A percentile compares a stretch with the other conserved stretches of the same genome.
Conservation (phyloP, 2,797 vertebrate genomes). For the Phataginus tetradactyla region DNA sequence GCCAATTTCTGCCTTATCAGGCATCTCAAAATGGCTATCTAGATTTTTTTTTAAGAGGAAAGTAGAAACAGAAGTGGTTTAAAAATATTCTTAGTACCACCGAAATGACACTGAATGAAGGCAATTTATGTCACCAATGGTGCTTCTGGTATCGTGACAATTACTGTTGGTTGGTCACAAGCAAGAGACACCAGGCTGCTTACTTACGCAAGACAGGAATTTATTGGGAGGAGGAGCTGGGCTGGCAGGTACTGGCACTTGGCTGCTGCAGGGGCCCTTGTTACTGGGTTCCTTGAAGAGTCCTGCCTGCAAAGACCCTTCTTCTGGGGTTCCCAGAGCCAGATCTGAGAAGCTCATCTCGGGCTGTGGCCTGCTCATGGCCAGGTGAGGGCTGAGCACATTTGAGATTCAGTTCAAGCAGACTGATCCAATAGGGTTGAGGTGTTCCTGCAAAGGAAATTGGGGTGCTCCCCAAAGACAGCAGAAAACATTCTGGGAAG, state of each 20-base stretch:
- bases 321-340: not conserved
- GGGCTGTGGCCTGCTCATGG: not conserved
- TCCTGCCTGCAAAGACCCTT: not conserved
- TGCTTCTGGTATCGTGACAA: not conserved
- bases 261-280: not conserved
- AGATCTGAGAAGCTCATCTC: not conserved
- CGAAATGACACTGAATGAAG: not conserved
- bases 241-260: no score
- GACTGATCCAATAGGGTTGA: not conserved
- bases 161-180: not conserved
- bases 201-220: not conserved
- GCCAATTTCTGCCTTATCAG: not conserved
- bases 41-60: not conserved
- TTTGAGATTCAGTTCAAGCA: not conserved
- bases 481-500: no score
- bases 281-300: not conserved
- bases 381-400: fast-evolving
- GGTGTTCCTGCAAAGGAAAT: no score
- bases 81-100: not conserved
- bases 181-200: not conserved
- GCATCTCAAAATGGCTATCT: not conserved
- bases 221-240: not conserved
- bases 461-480: not conserved
- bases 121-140: not conserved
- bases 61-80: not conserved